Percentiles rank a stretch among this genome's conserved stretches.
phyloP scores from a whole-genome alignment of 2,888 invertebrate genomes.

The Ormyrus pomaceus region DNA sequence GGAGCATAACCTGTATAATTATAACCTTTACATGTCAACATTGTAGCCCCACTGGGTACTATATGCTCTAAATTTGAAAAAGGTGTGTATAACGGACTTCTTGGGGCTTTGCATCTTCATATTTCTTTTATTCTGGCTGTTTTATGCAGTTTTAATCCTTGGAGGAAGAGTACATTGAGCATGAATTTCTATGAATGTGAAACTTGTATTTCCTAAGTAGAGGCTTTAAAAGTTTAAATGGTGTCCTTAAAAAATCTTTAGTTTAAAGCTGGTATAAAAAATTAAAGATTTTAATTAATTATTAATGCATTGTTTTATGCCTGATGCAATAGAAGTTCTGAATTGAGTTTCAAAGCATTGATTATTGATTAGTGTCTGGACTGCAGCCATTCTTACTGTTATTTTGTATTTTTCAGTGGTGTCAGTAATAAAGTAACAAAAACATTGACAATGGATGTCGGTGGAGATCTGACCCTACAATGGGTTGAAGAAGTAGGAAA shows the following conservation, averaged over 20 bases:
- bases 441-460: conserved; percentile 67
- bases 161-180: no score
- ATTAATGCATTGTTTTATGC: not conserved
- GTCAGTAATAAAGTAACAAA: conserved; percentile 67
- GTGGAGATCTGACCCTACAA: conserved; percentile 71
- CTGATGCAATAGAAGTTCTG: conserved; percentile 30
- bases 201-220: conserved; percentile 53
- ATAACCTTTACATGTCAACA: conserved; percentile 59
- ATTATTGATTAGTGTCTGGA: no score
- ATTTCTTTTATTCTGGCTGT: conserved; percentile 1
- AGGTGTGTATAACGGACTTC: conserved; percentile 12
- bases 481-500: conserved; percentile 74
- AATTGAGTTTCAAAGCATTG: conserved; percentile 12
- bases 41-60: not conserved
- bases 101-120: not conserved
- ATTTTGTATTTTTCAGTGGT: conserved; percentile 61
- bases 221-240: not conserved
- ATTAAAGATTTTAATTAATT: not conserved
- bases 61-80: conserved; percentile 19
- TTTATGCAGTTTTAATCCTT: not conserved
- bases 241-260: not conserved
- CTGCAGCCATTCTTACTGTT: no score
- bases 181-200: not conserved
- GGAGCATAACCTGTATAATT: conserved; percentile 55
- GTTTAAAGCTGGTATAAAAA: not conserved